Evolutionary conservation across 35 echinoderm and acorn worm species (phyloP).

Genomic region (Apostichopus japonicus): DNA sequence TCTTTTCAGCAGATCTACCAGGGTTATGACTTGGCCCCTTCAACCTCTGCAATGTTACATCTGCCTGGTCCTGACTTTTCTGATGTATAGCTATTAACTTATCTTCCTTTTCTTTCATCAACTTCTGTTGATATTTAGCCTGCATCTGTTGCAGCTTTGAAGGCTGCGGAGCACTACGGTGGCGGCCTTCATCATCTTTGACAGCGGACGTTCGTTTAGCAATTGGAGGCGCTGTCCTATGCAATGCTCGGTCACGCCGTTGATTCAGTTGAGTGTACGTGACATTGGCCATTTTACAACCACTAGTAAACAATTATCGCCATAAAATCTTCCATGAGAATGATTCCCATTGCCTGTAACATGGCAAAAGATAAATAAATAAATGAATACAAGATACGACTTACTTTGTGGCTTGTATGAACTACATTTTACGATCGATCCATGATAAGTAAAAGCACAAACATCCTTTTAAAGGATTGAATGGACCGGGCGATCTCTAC

Average conservation of each 20-base stretch:
- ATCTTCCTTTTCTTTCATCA: constrained; percentile 84
- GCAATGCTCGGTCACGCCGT: constrained; percentile 46
- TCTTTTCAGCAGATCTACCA: not conserved
- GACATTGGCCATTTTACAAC: not conserved
- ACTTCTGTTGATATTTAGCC: constrained; percentile 67
- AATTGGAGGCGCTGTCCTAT: constrained; percentile 69
- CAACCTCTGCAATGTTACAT: not conserved
- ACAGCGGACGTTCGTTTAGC: constrained; percentile 38
- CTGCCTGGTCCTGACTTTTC: constrained; percentile 65
- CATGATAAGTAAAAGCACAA: too few species aligned
- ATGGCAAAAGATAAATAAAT: too few species aligned
- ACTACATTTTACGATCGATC: too few species aligned
- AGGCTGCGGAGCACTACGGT: constrained; percentile 81
- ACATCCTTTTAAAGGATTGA: too few species aligned
- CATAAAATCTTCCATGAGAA: not conserved
- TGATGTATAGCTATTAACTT: constrained; percentile 86
- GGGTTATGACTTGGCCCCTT: not conserved
- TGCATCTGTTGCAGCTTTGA: constrained; percentile 78
- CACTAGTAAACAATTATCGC: not conserved
- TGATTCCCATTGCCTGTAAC: too few species aligned
- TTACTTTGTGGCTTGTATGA: too few species aligned
- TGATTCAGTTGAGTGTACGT: constrained; percentile 42
- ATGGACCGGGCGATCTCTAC: too few species aligned
- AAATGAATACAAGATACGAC: too few species aligned
- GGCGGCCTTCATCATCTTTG: constrained; percentile 16